These are phyloP conservation scores for Aspiorhynchus laticeps DNA, from an alignment of 2,113 vertebrate species.

Conservation along the genomic window DNA sequence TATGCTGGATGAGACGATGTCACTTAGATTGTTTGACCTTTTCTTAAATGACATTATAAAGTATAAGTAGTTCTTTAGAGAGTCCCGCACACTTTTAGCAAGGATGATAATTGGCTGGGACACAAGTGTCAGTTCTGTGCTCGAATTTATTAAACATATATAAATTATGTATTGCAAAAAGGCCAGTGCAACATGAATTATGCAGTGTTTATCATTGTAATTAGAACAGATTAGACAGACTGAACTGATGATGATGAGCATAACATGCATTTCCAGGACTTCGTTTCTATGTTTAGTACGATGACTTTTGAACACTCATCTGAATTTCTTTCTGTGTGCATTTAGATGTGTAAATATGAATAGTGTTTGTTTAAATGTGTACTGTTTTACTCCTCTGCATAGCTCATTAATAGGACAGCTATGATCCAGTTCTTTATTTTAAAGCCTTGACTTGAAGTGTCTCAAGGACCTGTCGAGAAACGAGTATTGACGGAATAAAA, in stretches of 20 bases:
- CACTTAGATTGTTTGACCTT: slow-evolving; percentile 34
- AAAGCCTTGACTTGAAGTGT: neutral
- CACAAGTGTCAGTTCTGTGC: neutral
- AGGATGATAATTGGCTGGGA: slow-evolving; percentile 35
- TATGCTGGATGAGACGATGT: neutral
- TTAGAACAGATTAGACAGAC: slow-evolving; percentile 37
- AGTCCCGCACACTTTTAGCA: slow-evolving; percentile 4
- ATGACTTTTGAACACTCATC: neutral
- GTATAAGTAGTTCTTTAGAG: slow-evolving; percentile 7
- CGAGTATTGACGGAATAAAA: slow-evolving; percentile 43
- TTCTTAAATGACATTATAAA: slow-evolving; percentile 31
- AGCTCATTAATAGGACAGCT: neutral
- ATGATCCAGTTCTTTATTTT: neutral
- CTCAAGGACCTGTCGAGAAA: neutral
- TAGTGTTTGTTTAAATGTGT: neutral
- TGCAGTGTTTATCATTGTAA: slow-evolving; percentile 38
- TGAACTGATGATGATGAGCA: slow-evolving; percentile 29
- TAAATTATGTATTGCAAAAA: slow-evolving; percentile 43
- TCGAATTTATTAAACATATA: slow-evolving; percentile 35
- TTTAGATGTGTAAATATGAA: neutral
- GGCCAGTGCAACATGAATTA: slow-evolving; percentile 51
- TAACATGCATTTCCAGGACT: slow-evolving; percentile 6
- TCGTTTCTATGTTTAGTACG: neutral
- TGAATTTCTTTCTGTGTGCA: neutral
- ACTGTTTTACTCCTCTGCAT: neutral